Base-by-base conservation (phyloP, 2,888 invertebrate genomes). In the Bruchidius siliquastri region DNA sequence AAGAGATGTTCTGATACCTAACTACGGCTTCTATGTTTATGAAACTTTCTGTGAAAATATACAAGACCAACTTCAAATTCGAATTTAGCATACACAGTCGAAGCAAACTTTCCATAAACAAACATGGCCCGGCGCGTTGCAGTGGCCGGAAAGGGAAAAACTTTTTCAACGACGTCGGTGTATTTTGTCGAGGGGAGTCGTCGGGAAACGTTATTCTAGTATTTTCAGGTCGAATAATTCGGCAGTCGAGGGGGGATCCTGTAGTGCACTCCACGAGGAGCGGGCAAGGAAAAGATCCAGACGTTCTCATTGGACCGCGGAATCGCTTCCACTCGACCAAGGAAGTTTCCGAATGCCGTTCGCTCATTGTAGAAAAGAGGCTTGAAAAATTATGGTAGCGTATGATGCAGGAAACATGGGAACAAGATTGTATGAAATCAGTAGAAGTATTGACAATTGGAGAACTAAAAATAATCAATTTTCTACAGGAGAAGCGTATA, bases 201-300 rank as follows among this genome's bases (percentile, higher is more conserved):
- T 78, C 77, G 77, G 78, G 80, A 80, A 82, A 82, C 80, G 79
- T 82, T 82, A 82, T 82, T 82, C 79, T 78, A 78, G 78, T 77
- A 80, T 81, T 82, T 82, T 80, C 80, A 76, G 82, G 77, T 80
- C 80, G 81, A 80, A 79, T 78, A 77, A 74, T 69, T 77, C 26
- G 21, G 20, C 68, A 2, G 49, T 4, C 26, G 26, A 13, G 49
- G 26, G 49, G 49, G 49, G 49, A 49, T 13, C 3, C 49, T 49
- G 49, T 49, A 49, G 49, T 49, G 49, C 49, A 3, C 49, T 49
- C 49, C 1, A 49, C 49, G 13, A 13, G 18, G 13, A 49, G 49
- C 49, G 18, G 49, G 49, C 49, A 49, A 49, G 49, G 49, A 49
- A 49, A 49, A 49, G 49, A 49, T 49, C 18, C 49, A 49, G 18